Base-by-base conservation (phyloP, 2,113 vertebrate genomes). In the Cacatua alba region DNA sequence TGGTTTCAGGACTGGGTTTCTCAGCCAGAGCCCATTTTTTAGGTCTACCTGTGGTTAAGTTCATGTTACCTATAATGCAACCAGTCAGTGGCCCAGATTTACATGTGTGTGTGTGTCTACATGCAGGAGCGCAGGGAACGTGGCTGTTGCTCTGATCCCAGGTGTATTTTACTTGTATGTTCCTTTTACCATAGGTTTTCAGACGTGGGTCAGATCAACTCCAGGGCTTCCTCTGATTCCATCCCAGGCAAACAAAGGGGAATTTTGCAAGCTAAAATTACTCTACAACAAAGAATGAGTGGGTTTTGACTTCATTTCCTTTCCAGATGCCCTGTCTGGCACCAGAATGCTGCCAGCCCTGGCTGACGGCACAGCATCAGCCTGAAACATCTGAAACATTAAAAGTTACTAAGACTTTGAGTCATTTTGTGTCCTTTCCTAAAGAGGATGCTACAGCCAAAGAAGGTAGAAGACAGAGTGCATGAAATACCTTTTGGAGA, bases 111-210 rank as follows among this genome's bases (percentile, higher is more conserved):
- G 2, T 41, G 17, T 55, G 24, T 39, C 20, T 21, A 4, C 10
- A 26, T 1, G 3, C 31, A 59, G 13, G 21, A 65, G 11, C 7
- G 14, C 35, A 21, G 33, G 48, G 52, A 57, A 4, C 6, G 29
- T 3, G 6, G 26, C 3, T 17, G 19, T 46, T 49, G 16, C 49
- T 76, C 57, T 35, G 23, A 43, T 26, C 41, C 39, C 35, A 31
- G 25, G 51, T 33, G 0, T 41, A 2, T 51, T 60, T 49, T 20
- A 24, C 17, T 15, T 2, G 2, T 4, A 10, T 4, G 4, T n/a
- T 4, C 25, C 14, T 74, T 67, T 67, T 39, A 20, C 44, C 9
- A 2, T 4, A 55, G 21, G 7, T 51, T 79, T 52, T 67, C 49
- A 16, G 25, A 11, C 13, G 31, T 2, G 0, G 33, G 16, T 23